Percentiles rank a stretch among this genome's conserved stretches.
Conservation (phyloP, 2,888 invertebrate genomes). For the Mystacides longicornis region DNA sequence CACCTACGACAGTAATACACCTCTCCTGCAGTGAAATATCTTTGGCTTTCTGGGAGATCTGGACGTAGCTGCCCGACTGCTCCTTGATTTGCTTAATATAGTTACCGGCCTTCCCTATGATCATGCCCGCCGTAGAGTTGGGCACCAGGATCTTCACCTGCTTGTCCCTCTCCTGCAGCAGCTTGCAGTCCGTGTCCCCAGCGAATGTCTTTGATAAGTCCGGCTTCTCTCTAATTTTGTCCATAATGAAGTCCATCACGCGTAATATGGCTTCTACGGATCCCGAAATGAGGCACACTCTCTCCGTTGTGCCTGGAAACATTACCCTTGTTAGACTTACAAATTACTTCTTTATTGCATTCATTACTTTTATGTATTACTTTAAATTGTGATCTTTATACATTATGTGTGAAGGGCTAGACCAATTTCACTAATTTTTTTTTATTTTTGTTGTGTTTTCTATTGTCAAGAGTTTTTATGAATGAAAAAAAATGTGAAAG, state of each 20-base stretch:
- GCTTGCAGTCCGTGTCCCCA: constrained; percentile 74
- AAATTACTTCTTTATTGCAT: too few species aligned
- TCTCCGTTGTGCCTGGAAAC: constrained; percentile 76
- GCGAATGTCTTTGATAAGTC: constrained; percentile 78
- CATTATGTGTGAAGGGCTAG: too few species aligned
- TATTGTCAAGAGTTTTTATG: too few species aligned
- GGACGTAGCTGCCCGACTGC: constrained; percentile 89
- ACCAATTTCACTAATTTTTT: too few species aligned
- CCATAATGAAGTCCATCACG: constrained; percentile 90
- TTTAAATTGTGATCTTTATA: too few species aligned
- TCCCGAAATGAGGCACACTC: constrained; percentile 90
- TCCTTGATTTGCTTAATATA: constrained; percentile 95
- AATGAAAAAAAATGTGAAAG: too few species aligned
- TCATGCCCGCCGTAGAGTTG: constrained; percentile 96
- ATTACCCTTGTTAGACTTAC: too few species aligned
- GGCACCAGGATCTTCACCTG: constrained; percentile 95
- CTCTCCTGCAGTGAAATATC: constrained; percentile 87
- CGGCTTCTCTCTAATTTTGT: constrained; percentile 91
- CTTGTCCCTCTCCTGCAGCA: constrained; percentile 82
- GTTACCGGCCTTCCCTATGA: constrained; percentile 93
- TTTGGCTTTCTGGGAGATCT: constrained; percentile 95
- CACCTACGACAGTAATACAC: constrained; percentile 89
- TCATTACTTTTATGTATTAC: too few species aligned
- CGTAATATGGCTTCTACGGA: constrained; percentile 85
- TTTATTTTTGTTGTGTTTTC: too few species aligned